These are phyloP conservation scores for Crotalus helleri DNA, from an alignment of 2,113 vertebrate species.

Conservation along the genomic window DNA sequence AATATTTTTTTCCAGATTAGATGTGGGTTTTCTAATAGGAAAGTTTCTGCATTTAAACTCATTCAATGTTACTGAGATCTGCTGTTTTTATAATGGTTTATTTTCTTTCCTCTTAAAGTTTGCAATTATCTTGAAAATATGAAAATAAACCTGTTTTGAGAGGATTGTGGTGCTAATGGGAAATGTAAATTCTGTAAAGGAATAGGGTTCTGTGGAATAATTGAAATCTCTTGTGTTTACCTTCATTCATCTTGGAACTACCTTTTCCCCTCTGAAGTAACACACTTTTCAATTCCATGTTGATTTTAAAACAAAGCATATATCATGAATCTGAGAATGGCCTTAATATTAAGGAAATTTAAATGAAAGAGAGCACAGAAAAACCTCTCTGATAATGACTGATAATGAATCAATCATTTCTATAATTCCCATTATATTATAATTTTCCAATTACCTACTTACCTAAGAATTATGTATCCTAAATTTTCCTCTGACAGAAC, in stretches of 20 bases:
- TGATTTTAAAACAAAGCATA: not conserved
- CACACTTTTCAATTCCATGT: not conserved
- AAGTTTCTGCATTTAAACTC: not conserved
- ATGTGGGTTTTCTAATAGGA: not conserved
- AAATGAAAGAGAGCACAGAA: no score
- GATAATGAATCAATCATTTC: not conserved
- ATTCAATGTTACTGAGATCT: not conserved
- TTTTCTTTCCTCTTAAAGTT: not conserved
- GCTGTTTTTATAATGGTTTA: not conserved
- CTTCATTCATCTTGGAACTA: not conserved
- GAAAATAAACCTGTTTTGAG: not conserved
- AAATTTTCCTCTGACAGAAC: no score
- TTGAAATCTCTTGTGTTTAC: not conserved
- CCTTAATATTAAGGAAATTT: not conserved
- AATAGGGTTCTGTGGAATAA: not conserved
- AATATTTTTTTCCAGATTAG: slow-evolving; percentile 37
- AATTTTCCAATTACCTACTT: not conserved
- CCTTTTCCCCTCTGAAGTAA: not conserved
- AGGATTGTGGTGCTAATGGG: not conserved
- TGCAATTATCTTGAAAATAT: not conserved
- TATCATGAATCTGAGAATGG: not conserved
- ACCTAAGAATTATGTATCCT: not conserved
- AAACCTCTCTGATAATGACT: not conserved
- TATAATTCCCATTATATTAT: not conserved
- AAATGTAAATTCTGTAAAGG: not conserved